phyloP scores from a whole-genome alignment of 2,113 vertebrate species.

The Pygoscelis antarcticus region DNA sequence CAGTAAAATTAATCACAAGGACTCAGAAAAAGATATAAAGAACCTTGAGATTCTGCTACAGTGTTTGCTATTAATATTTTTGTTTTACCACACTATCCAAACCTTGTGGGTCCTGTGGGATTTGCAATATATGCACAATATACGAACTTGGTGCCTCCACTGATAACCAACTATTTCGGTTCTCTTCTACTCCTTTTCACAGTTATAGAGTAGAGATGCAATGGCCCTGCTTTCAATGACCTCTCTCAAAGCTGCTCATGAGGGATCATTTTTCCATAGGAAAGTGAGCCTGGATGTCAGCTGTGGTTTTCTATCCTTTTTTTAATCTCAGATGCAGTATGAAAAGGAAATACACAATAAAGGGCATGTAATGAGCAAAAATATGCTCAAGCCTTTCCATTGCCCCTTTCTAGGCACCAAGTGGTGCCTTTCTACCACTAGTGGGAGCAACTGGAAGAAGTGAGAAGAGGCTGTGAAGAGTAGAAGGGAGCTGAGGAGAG shows the following conservation, averaged over 20 bases:
- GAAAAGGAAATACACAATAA: background rate
- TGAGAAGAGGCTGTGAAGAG: background rate
- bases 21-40: background rate
- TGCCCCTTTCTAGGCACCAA: background rate
- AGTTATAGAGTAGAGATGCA: background rate
- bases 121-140: background rate
- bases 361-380: background rate
- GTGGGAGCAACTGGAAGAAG: background rate
- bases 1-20: background rate
- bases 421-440: too few species aligned
- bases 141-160: background rate
- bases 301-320: background rate
- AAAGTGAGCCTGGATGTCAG: background rate
- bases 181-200: background rate
- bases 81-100: background rate
- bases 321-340: background rate
- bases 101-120: background rate
- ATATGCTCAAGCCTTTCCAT: background rate
- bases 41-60: background rate
- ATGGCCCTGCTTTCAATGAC: background rate
- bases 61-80: background rate
- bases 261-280: background rate
- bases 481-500: background rate
- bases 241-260: background rate
- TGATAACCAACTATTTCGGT: background rate